These are phyloP conservation scores for Agonopterix alstromeriana DNA, from an alignment of 2,888 invertebrate species.

Conservation along the genomic window DNA sequence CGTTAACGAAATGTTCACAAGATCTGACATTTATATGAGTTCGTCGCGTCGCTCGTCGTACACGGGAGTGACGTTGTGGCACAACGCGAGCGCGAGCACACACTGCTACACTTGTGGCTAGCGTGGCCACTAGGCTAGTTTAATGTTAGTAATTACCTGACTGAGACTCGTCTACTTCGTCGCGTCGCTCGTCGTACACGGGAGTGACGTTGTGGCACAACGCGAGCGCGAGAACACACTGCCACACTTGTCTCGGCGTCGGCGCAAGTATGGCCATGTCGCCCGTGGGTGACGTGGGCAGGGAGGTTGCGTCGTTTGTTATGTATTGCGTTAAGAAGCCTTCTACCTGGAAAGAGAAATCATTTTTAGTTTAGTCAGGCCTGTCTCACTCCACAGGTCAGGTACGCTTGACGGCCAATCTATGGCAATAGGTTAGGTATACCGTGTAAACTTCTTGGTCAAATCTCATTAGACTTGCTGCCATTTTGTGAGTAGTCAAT, in stretches of 20 bases:
- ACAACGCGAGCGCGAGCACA: conserved; percentile 95
- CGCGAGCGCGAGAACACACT: conserved; percentile 95
- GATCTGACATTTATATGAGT: too few species aligned
- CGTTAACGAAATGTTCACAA: too few species aligned
- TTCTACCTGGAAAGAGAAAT: conserved; percentile 42
- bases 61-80: conserved; percentile 99
- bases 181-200: conserved; percentile 82
- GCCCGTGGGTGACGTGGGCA: conserved; percentile 75
- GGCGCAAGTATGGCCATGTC: conserved; percentile 31
- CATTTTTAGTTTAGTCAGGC: too few species aligned
- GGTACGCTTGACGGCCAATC: too few species aligned
- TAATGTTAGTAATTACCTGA: conserved; percentile 31
- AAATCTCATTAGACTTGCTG: too few species aligned
- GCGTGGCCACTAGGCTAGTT: too few species aligned
- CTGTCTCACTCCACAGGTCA: too few species aligned
- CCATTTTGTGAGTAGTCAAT: too few species aligned
- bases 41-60: conserved; percentile 76
- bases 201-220: conserved; percentile 99
- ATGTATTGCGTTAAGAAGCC: conserved; percentile 60
- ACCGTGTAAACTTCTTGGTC: too few species aligned
- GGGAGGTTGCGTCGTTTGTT: conserved; percentile 53
- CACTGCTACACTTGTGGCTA: conserved; percentile 86
- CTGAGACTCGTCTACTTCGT: conserved; percentile 44
- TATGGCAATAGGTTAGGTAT: too few species aligned
- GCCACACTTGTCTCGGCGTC: conserved; percentile 79